Evolutionary conservation across 2,113 vertebrate species (phyloP), one percentile per base, ranked within the genome.

Genomic region (Hydrochoerus hydrochaeris): DNA sequence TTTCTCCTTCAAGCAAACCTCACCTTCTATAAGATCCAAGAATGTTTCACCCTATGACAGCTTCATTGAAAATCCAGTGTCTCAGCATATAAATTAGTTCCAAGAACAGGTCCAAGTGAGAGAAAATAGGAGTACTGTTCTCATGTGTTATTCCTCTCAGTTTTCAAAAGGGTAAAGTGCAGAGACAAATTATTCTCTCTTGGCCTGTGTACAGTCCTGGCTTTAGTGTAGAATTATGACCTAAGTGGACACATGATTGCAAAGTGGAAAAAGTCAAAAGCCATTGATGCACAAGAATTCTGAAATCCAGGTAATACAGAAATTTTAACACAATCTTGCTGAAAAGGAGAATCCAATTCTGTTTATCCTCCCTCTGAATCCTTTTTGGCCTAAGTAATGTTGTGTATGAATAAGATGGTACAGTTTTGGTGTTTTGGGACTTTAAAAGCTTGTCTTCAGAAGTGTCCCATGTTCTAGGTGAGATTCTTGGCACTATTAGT

Each of bases 51-150:
- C 13, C 14, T 30, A n/a, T 7, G 16, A 44, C 28, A 71, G 52
- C 26, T 16, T 58, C 58, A 30, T 52, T 91, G 12, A 71, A 41
- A 69, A 22, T 44, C 2, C 20, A 58, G 7, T 26, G 12, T 60
- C 35, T 62, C 28, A 41, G 24, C 24, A 73, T 60, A 13, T 49
- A 28, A 60, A 58, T 26, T 60, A 46, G 3, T 8, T 49, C 4
- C 80, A 49, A 78, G 44, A 78, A 49, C 14, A 46, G 9, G 80
- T 20, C 14, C 38, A 60, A 3, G 16, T 30, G 30, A 80, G 7
- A 11, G 0, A 32, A 54, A 1, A 32, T 35, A 19, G 1, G 35
- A 11, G 2, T 57, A n/a, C 35, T 13, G 19, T n/a, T 22, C 26
- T 9, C 26, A 11, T 44, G 26, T 41, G 7, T 10, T 10, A 84